These are phyloP conservation scores for Mesoclemmys tuberculata DNA, from an alignment of 2,113 vertebrate species.

Conservation along the genomic window DNA sequence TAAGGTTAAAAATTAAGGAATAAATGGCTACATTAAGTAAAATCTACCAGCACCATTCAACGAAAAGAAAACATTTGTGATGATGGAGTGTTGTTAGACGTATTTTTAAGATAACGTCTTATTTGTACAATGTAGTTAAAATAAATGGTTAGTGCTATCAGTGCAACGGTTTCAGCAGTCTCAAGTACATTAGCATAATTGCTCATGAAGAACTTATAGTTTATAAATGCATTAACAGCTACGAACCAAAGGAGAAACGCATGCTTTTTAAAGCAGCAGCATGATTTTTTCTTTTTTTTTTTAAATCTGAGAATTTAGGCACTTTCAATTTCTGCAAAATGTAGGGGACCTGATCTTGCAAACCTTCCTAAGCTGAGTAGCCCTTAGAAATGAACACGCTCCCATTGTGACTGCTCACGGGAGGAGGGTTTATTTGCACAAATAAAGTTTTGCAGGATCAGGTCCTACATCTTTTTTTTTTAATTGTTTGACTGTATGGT, in stretches of 20 bases:
- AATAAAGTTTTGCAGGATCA: background rate
- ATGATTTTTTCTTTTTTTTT: background rate
- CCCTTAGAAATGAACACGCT: no score
- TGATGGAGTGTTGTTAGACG: slow-evolving; percentile 60
- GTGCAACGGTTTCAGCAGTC: slow-evolving; percentile 54
- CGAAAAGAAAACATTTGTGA: slow-evolving; percentile 57
- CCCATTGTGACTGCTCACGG: background rate
- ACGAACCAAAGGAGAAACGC: slow-evolving; percentile 51
- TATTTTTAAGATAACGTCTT: slow-evolving; percentile 70
- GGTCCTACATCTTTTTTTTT: background rate
- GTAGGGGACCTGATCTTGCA: background rate
- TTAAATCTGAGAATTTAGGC: slow-evolving; percentile 14
- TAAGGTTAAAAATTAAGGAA: slow-evolving; percentile 3
- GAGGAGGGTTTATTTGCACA: rapidly evolving
- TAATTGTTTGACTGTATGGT: background rate
- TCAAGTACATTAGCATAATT: slow-evolving; percentile 62
- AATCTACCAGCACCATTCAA: slow-evolving; percentile 36
- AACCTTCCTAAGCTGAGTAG: background rate
- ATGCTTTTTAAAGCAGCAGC: slow-evolving; percentile 48
- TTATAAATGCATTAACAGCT: slow-evolving; percentile 66
- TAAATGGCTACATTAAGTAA: slow-evolving; percentile 52
- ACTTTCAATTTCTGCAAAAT: background rate
- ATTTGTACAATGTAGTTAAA: slow-evolving; percentile 64
- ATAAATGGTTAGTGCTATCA: slow-evolving; percentile 55
- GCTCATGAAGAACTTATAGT: slow-evolving; percentile 19